A percentile compares a stretch with the other conserved stretches of the same genome.
Evolutionary conservation across 2,797 vertebrate genomes (phyloP).

Genomic region (Cyclopterus lumpus): DNA sequence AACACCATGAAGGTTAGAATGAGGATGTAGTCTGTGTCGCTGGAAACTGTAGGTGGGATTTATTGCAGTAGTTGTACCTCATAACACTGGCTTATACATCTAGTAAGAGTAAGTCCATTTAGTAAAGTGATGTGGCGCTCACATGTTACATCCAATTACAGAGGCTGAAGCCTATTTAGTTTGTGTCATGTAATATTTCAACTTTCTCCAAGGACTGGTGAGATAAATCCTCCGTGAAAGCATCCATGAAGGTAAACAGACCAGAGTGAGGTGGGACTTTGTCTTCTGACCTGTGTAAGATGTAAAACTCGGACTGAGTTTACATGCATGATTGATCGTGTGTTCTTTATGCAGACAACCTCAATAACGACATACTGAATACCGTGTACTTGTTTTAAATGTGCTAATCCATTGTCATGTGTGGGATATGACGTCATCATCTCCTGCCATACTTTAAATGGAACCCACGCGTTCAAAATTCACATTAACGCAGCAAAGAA

Average conservation of each 20-base stretch:
- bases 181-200: not conserved
- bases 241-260: not conserved
- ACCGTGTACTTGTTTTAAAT: not conserved
- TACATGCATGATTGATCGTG: not conserved
- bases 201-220: not conserved
- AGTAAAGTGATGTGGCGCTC: not conserved
- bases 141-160: not conserved
- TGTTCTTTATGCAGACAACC: not conserved
- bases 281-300: not conserved
- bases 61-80: not conserved
- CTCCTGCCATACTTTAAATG: not conserved
- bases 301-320: not conserved
- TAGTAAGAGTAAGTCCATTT: not conserved
- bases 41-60: not conserved
- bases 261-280: no score
- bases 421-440: not conserved
- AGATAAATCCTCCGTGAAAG: no score
- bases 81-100: not conserved
- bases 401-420: not conserved
- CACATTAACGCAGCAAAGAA: not conserved
- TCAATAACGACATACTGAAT: not conserved
- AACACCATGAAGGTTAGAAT: not conserved
- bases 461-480: not conserved
- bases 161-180: not conserved
- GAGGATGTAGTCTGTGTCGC: not conserved